Evolutionary conservation across 2,888 invertebrate genomes (phyloP), one percentile per base, ranked within the genome.

Genomic region (Aricia artaxerxes): DNA sequence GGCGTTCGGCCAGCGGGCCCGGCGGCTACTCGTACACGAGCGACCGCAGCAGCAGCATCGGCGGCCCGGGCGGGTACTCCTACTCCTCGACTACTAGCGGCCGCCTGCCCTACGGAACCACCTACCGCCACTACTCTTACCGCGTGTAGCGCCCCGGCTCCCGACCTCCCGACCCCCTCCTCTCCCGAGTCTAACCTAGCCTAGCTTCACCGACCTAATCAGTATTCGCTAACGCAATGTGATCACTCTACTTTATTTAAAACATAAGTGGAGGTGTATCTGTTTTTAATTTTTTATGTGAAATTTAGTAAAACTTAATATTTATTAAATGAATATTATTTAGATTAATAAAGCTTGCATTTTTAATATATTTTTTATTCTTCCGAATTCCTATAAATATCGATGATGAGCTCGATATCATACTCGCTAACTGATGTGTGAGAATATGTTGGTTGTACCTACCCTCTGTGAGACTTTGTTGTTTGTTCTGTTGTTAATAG

Each of bases 51-150:
- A 96, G 96, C 89, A 96, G 96, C 88, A 94, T 96, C 89, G 96
- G 96, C 88, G 97, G 97, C 83, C 98, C 98, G 84, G 96, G 97
- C 85, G 97, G 97, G 86, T 98, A 98, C 94, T 97, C 97, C 88
- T 98, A 97, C 95, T 97, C 97, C 85, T 97, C 97, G 82, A 95
- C 96, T 86, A 92, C 96, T 84, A 96, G 97, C 90, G 98, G 98
- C 89, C 96, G 97, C 90, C 95, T 98, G 89, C 98, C 98, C 83
- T 96, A 97, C 88, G 97, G 98, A 90, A 97, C 97, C 88, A 94
- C 92, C 87, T 98, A 97, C 94, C 97, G 98, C 87, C 97, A 97
- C 92, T 98, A 96, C 95, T 97, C 97, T 86, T 97, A 98, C 95
- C 97, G 97, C 93, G 97, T 98, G 90, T 98, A 97, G 95, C 88